Conservation (phyloP, 92 coral and sea anemone species). For the Epizoanthus fatuus region DNA sequence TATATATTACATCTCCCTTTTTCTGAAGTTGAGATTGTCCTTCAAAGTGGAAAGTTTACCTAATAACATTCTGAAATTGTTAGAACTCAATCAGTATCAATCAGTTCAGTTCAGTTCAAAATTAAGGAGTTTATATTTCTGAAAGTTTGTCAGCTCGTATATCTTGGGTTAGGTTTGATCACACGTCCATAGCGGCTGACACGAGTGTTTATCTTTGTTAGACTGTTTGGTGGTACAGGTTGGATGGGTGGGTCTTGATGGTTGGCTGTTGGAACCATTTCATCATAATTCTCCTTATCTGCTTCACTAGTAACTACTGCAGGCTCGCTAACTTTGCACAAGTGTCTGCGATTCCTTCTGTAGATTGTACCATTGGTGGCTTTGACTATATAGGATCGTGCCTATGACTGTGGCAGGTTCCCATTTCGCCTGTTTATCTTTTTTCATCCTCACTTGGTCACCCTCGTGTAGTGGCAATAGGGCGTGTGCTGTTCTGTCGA, state of each 20-base stretch:
- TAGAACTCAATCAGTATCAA: too few relatives aligned
- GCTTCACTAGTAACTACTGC: not conserved
- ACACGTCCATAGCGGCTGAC: not conserved
- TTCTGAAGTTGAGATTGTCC: too few relatives aligned
- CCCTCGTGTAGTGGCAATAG: constrained; percentile 24
- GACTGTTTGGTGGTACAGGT: not conserved
- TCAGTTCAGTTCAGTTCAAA: too few relatives aligned
- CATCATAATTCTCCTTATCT: not conserved
- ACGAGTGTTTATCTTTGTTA: not conserved
- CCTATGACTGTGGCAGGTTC: constrained; percentile 36
- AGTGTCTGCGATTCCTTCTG: constrained; percentile 43
- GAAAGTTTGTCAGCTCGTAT: not conserved
- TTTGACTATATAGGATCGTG: constrained; percentile 34
- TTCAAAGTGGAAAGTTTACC: too few relatives aligned
- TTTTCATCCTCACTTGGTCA: constrained; percentile 34
- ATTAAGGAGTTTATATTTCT: too few relatives aligned
- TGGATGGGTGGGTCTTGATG: not conserved
- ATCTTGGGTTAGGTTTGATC: constrained; percentile 1
- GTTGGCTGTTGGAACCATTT: not conserved
- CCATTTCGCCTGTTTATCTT: constrained; percentile 47
- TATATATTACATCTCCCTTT: too few relatives aligned
- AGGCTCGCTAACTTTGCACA: constrained; percentile 18
- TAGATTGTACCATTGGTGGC: constrained; percentile 19
- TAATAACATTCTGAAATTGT: too few relatives aligned
- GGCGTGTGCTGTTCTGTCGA: constrained; percentile 29